Conservation (phyloP, 2,888 invertebrate genomes). For the Hyalella azteca region DNA sequence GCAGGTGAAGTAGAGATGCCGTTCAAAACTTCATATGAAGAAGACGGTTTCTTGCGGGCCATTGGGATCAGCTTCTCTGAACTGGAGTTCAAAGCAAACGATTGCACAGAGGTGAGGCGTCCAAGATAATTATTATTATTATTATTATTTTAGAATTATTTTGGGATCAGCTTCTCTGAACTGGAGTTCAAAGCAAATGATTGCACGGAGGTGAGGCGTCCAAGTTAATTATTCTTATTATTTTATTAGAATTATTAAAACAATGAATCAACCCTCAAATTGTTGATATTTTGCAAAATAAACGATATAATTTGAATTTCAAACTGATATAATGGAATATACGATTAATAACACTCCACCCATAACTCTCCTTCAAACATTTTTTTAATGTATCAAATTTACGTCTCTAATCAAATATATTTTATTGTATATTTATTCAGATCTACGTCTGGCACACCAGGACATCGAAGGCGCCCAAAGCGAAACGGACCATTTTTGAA, state of each 20-base stretch:
- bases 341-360: no score
- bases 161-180: slow-evolving; percentile 72
- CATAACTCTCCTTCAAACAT: neutral
- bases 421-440: neutral
- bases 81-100: slow-evolving; percentile 75
- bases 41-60: slow-evolving; percentile 78
- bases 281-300: no score
- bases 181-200: slow-evolving; percentile 76
- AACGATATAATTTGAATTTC: no score
- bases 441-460: slow-evolving; percentile 37
- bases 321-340: no score
- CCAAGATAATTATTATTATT: no score
- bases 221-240: no score
- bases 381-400: neutral
- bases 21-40: slow-evolving; percentile 75
- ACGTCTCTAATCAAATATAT: neutral
- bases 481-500: neutral
- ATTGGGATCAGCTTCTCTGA: slow-evolving; percentile 72
- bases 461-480: neutral
- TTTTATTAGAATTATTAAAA: no score
- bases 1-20: slow-evolving; percentile 74
- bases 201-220: slow-evolving; percentile 70
- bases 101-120: slow-evolving; percentile 70
- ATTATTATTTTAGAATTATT: slow-evolving; percentile 74
- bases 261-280: no score